Evolutionary conservation across 2,888 invertebrate genomes (phyloP).

Genomic region (Lycocerus yunnanus): DNA sequence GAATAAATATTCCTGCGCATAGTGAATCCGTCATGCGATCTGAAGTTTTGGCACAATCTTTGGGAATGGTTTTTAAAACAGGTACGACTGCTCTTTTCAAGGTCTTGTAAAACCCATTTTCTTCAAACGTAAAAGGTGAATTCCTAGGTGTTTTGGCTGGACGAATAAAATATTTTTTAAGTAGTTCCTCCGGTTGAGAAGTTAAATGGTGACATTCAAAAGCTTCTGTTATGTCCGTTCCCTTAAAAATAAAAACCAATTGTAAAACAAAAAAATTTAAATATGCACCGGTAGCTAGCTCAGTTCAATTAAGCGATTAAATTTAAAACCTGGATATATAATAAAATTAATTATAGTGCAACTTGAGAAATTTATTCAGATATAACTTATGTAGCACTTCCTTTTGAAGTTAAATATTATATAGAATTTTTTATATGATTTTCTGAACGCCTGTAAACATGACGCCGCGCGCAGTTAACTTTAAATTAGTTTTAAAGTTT

Average conservation of each 20-base stretch:
- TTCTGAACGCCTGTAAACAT: too few relatives aligned
- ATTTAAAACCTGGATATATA: too few relatives aligned
- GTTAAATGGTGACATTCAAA: conserved; percentile 76
- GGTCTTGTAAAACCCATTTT: conserved; percentile 75
- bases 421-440: too few relatives aligned
- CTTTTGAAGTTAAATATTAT: too few relatives aligned
- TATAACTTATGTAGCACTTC: too few relatives aligned
- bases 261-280: too few relatives aligned
- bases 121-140: conserved; percentile 73
- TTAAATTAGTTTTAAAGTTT: too few relatives aligned
- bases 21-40: conserved; percentile 55
- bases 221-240: conserved; percentile 47
- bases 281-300: too few relatives aligned
- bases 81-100: conserved; percentile 64
- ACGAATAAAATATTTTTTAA: conserved; percentile 69
- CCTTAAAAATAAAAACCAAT: conserved; percentile 10
- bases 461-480: too few relatives aligned
- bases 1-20: conserved; percentile 47
- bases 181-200: conserved; percentile 58
- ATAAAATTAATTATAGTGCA: too few relatives aligned
- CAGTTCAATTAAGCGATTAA: too few relatives aligned
- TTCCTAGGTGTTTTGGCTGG: conserved; percentile 67
- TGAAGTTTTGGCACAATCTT: conserved; percentile 45
- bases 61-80: conserved; percentile 60
- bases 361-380: too few relatives aligned